Base-by-base conservation (phyloP, 2,113 vertebrate genomes). In the Crotophaga sulcirostris region DNA sequence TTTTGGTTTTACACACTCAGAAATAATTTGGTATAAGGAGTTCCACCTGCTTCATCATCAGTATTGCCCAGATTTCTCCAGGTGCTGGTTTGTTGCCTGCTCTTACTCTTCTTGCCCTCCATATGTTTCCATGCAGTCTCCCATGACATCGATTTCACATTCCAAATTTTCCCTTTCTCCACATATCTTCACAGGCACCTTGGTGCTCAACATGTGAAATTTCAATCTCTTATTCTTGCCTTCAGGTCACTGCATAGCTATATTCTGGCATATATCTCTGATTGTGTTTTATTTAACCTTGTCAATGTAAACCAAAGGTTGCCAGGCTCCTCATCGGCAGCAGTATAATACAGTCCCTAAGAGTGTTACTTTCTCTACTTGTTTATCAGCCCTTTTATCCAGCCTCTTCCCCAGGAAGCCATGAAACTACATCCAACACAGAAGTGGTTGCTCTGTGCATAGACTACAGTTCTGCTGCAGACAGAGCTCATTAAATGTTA, bases 401-500 rank as follows among this genome's bases (percentile, higher is more conserved):
- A 63, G 19, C 29, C 52, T 81, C 8, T 92, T 86, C 34, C 60
- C n/a, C 42, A 84, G 76, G 47, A 67, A 84, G 17, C 67, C 36
- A 1, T 38, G 75, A 51, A 77, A 72, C 64, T 29, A 25, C 10
- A 1, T 3, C 42, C 29, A 74, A 7, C 34, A 34, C 33, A 8
- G 29, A 66, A 69, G 76, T 4, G 13, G 14, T 51, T 81, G 51
- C 29, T 55, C 28, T 64, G 19, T 60, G 36, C 44, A 63, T 40
- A 63, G 51, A n/a, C 36, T 52, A 56, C 44, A 19, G 8, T 13
- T 63, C 38, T 15, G 31, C 56, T 89, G 34, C 72, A 84, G 59
- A 74, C 11, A 93, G 64, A 79, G 28, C 66, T 96, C 62, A 62
- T 81, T 72, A 81, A 66, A 92, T 68, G 93, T 78, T 89, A 72